These are phyloP conservation scores for Caenorhabditis sp. DNA, from an alignment of 2,888 invertebrate species.

Conservation along the genomic window DNA sequence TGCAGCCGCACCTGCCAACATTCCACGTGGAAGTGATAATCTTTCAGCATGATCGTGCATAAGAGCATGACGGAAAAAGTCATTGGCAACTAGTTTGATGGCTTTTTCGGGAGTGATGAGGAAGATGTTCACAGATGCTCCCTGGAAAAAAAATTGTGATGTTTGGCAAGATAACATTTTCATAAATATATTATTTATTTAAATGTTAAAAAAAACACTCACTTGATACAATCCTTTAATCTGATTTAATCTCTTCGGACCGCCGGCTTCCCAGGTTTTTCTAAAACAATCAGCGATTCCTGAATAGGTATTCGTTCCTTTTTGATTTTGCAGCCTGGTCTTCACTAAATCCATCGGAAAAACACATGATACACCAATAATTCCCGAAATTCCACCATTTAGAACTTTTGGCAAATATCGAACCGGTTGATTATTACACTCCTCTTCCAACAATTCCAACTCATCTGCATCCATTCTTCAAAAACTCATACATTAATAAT, in stretches of 20 bases:
- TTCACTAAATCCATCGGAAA: conserved; percentile 96
- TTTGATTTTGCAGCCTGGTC: conserved; percentile 94
- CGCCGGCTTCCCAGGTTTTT: conserved; percentile 90
- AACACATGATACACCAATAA: conserved; percentile 84
- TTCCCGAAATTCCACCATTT: conserved; percentile 79
- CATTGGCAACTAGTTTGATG: conserved; percentile 95
- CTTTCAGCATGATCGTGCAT: conserved; percentile 65
- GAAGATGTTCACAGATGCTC: conserved; percentile 86
- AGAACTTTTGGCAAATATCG: conserved; percentile 84
- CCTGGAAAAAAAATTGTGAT: conserved; percentile 34
- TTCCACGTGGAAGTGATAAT: conserved; percentile 72
- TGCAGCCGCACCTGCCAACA: conserved; percentile 90
- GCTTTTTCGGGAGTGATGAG: conserved; percentile 98
- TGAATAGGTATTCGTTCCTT: conserved; percentile 84
- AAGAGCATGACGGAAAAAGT: conserved; percentile 88
- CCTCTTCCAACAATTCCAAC: conserved; percentile 39
- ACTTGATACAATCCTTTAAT: conserved; percentile 43
- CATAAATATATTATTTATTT: not conserved
- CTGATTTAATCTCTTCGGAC: conserved; percentile 72
- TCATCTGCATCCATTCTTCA: conserved; percentile 47
- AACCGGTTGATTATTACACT: conserved; percentile 30
- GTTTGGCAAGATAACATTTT: too few relatives aligned
- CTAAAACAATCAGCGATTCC: conserved; percentile 94
- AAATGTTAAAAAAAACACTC: conserved; percentile 75
- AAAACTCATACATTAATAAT: not conserved